Percentiles rank a stretch among this genome's conserved stretches.
Evolutionary conservation across 2,888 invertebrate species (phyloP).

Genomic region (Tachina grossa): DNA sequence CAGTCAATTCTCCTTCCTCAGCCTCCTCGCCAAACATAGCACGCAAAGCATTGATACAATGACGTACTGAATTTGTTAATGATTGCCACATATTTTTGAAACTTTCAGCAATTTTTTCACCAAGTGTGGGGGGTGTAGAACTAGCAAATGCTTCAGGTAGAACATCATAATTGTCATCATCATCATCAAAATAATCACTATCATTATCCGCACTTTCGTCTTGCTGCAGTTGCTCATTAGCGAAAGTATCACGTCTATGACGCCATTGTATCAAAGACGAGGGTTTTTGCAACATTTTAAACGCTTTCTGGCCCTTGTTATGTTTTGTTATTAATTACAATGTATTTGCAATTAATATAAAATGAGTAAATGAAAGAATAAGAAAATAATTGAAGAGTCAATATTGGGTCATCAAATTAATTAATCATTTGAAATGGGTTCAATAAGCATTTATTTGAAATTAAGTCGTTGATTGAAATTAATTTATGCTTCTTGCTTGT

Average conservation of each 20-base stretch:
- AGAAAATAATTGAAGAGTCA: neutral
- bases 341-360: neutral
- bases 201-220: conserved; percentile 24
- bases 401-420: neutral
- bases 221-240: conserved; percentile 4
- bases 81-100: conserved; percentile 75
- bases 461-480: too few relatives aligned
- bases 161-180: conserved; percentile 73
- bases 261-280: conserved; percentile 57
- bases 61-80: conserved; percentile 74
- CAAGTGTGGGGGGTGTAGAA: conserved; percentile 63
- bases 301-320: conserved; percentile 9
- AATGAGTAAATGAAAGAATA: neutral
- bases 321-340: conserved; percentile 1
- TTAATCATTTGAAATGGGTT: too few relatives aligned
- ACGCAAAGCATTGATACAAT: conserved; percentile 61
- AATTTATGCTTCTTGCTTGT: too few relatives aligned
- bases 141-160: conserved; percentile 72
- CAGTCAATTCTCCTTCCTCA: conserved; percentile 16
- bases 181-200: conserved; percentile 74
- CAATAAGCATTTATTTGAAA: too few relatives aligned
- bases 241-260: conserved; percentile 60
- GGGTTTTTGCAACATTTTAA: conserved; percentile 45
- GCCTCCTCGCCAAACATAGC: conserved; percentile 39
- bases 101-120: conserved; percentile 73